Evolutionary conservation across 2,797 vertebrate species (phyloP).

Genomic region (Crenuchus spilurus): DNA sequence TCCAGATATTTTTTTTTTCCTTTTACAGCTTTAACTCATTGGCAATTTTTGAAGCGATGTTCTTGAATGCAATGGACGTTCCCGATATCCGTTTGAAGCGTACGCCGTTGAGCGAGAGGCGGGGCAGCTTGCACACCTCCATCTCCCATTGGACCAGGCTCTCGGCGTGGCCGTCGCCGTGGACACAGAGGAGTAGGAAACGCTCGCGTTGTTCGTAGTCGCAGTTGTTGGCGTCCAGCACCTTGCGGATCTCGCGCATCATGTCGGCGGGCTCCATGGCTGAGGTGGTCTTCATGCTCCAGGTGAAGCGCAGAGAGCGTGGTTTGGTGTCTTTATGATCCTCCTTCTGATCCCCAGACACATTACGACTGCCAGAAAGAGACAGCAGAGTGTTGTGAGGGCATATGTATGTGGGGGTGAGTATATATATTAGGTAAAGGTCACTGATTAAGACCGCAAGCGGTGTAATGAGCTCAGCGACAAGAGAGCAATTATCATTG

Average conservation of each 20-base stretch:
- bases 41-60: conserved; percentile 93
- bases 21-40: conserved; percentile 89
- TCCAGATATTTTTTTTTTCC: background rate
- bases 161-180: conserved; percentile 85
- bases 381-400: background rate
- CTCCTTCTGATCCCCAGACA: conserved; percentile 86
- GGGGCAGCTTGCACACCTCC: conserved; percentile 92
- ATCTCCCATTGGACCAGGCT: conserved; percentile 91
- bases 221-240: conserved; percentile 89
- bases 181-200: conserved; percentile 89
- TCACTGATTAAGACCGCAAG: too few species aligned
- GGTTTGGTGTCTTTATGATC: conserved; percentile 87
- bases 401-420: background rate
- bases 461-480: too few species aligned
- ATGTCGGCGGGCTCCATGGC: conserved; percentile 89
- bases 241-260: conserved; percentile 91
- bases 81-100: conserved; percentile 92
- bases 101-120: conserved; percentile 90
- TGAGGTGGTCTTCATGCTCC: conserved; percentile 93
- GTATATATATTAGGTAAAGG: background rate
- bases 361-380: conserved; percentile 82
- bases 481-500: too few species aligned
- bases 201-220: conserved; percentile 90
- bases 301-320: conserved; percentile 87
- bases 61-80: conserved; percentile 92